A percentile compares a stretch with the other conserved stretches of the same genome.
Evolutionary conservation across 2,888 invertebrate species (phyloP).

Genomic region (Eumerus sabulonum): DNA sequence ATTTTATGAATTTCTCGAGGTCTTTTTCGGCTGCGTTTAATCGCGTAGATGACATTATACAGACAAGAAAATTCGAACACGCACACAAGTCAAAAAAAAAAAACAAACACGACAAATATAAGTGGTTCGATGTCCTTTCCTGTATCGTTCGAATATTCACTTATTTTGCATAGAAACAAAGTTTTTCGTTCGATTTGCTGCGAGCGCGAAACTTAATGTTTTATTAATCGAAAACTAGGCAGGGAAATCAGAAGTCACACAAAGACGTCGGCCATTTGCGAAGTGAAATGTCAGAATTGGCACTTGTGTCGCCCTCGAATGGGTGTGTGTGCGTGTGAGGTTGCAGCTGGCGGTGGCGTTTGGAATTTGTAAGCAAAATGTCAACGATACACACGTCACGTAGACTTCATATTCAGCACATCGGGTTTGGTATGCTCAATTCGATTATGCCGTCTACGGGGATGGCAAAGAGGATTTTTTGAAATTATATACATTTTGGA

Average conservation of each 20-base stretch:
- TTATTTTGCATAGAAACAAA: constrained; percentile 20
- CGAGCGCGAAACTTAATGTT: constrained; percentile 21
- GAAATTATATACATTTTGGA: no score
- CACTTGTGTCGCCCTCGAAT: constrained; percentile 50
- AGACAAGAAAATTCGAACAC: constrained; percentile 7
- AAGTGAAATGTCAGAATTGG: constrained; percentile 64
- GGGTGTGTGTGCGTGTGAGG: constrained; percentile 40
- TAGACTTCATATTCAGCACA: constrained; percentile 60
- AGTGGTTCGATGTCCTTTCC: not conserved
- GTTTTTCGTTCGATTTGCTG: constrained; percentile 7
- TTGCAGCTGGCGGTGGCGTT: constrained; percentile 37
- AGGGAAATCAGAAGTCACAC: constrained; percentile 38
- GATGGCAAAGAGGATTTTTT: constrained; percentile 13
- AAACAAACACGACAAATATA: constrained; percentile 1
- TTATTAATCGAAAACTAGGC: constrained; percentile 1
- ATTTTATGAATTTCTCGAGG: constrained; percentile 93
- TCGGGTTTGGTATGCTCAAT: constrained; percentile 1
- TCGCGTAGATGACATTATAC: constrained; percentile 76
- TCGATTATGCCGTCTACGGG: constrained; percentile 15
- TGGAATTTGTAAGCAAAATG: constrained; percentile 26
- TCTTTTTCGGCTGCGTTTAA: constrained; percentile 84
- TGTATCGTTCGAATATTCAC: constrained; percentile 16
- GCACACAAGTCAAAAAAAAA: constrained; percentile 33
- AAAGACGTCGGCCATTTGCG: constrained; percentile 68
- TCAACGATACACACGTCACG: constrained; percentile 60